Evolutionary conservation across 1,140 invertebrate genomes (phyloP).

Genomic region (Archivesica marissinica): DNA sequence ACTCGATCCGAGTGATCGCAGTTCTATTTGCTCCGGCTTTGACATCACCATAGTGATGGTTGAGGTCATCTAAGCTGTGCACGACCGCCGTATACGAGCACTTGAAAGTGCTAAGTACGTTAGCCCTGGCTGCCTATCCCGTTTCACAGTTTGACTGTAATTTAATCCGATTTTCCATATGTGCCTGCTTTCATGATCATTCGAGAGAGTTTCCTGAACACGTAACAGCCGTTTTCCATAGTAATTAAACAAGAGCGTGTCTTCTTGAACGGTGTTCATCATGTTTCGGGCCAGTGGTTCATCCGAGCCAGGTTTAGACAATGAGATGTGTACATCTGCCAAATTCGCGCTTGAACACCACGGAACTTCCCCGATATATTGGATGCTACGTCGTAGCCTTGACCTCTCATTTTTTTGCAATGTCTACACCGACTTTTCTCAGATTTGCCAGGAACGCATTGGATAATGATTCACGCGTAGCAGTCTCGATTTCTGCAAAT

Average conservation of each 20-base stretch:
- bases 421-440: not conserved
- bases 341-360: constrained; percentile 15
- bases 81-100: no score
- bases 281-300: constrained; percentile 15
- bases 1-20: no score
- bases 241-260: not conserved
- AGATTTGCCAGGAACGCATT: no score
- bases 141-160: no score
- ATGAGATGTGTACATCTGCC: not conserved
- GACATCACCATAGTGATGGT: no score
- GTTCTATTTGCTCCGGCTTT: no score
- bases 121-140: no score
- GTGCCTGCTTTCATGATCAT: no score
- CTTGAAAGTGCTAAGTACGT: no score
- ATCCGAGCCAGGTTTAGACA: not conserved
- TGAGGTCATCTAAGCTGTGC: no score
- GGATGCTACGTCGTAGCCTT: not conserved
- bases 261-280: constrained; percentile 12
- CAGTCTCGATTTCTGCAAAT: constrained; percentile 3
- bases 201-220: not conserved
- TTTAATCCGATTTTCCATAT: no score
- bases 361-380: not conserved
- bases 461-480: no score
- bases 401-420: not conserved
- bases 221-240: not conserved